Evolutionary conservation across 2,888 invertebrate species (phyloP).

Genomic region (Harpagoxenus sublaevis): DNA sequence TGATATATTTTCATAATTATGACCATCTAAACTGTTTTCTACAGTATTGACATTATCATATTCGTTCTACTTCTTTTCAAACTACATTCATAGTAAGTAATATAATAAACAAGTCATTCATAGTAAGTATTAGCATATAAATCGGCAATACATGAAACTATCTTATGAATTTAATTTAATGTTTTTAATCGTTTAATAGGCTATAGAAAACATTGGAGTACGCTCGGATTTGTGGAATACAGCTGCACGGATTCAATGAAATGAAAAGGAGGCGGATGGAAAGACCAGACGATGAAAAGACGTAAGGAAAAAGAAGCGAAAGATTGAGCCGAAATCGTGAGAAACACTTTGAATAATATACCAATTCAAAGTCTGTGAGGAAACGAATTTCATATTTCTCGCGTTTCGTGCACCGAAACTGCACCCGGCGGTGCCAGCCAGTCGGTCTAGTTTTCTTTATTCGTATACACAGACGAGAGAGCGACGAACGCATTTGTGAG

Average conservation of each 20-base stretch:
- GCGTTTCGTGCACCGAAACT: conserved; percentile 81
- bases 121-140: neutral
- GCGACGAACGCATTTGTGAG: conserved; percentile 9
- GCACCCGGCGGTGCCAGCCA: conserved; percentile 83
- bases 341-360: conserved; percentile 85
- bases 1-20: neutral
- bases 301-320: conserved; percentile 43
- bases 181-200: neutral
- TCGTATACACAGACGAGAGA: conserved; percentile 51
- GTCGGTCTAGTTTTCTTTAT: conserved; percentile 78
- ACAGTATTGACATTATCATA: neutral
- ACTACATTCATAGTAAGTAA: neutral
- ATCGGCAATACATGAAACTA: neutral
- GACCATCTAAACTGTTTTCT: neutral
- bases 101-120: neutral
- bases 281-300: conserved; percentile 50
- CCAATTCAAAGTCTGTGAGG: conserved; percentile 83
- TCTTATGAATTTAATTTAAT: neutral
- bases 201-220: neutral
- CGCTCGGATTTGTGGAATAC: neutral
- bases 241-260: conserved; percentile 30
- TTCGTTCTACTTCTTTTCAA: neutral
- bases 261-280: conserved; percentile 5
- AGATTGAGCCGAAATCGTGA: conserved; percentile 77
- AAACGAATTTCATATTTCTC: conserved; percentile 81